A percentile compares a stretch with the other conserved stretches of the same genome.
Conservation (phyloP, 2,113 vertebrate genomes). For the Misgurnus anguillicaudatus region DNA sequence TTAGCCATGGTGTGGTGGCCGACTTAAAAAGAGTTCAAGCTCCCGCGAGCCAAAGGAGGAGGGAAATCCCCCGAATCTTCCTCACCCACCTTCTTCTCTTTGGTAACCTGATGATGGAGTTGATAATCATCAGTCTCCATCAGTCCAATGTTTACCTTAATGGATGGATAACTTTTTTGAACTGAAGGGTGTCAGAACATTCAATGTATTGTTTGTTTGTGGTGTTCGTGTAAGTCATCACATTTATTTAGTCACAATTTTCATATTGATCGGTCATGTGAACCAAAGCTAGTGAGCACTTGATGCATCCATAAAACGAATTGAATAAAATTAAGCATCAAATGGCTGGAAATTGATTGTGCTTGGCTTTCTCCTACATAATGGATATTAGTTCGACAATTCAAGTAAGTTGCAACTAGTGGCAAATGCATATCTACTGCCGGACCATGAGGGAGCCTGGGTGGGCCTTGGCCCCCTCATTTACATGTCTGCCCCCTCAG, state of each 20-base stretch:
- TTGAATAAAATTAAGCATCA: not conserved
- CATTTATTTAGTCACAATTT: too few species aligned
- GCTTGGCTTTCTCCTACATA: not conserved
- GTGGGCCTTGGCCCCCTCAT: too few species aligned
- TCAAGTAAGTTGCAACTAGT: not conserved
- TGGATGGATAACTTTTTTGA: not conserved
- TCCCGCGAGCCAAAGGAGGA: slow-evolving; percentile 43
- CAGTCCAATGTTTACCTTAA: not conserved
- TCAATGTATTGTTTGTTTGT: not conserved
- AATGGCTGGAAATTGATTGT: too few species aligned
- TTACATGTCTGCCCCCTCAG: too few species aligned
- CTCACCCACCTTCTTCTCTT: slow-evolving; percentile 23
- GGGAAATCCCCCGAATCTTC: slow-evolving; percentile 32
- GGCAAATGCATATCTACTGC: not conserved
- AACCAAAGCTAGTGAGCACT: too few species aligned
- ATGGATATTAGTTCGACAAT: not conserved
- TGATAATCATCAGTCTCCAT: slow-evolving; percentile 21
- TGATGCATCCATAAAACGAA: too few species aligned
- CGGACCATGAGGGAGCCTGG: too few species aligned
- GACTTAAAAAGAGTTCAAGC: slow-evolving; percentile 75
- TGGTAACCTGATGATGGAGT: slow-evolving; percentile 31
- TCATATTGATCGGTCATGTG: too few species aligned
- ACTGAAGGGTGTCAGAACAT: not conserved
- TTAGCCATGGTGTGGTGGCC: slow-evolving; percentile 83
- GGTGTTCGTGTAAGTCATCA: not conserved